These are phyloP conservation scores for Agonopterix arenella DNA, from an alignment of 2,888 invertebrate species.

Conservation along the genomic window DNA sequence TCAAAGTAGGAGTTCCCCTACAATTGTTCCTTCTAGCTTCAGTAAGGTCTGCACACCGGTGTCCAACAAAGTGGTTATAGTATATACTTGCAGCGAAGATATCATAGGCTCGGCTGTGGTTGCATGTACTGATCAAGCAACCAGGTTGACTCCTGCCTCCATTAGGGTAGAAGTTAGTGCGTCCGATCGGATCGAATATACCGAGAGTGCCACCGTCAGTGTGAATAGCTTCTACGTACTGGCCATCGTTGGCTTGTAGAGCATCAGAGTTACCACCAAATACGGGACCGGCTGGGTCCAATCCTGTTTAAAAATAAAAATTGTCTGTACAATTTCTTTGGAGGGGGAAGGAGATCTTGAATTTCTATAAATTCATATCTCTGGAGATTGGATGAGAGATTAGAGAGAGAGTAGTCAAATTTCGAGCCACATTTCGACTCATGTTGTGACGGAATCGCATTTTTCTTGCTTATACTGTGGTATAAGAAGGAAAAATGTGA, in stretches of 20 bases:
- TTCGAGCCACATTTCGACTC: too few species aligned
- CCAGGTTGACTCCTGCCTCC: conserved; percentile 43
- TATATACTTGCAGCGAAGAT: conserved; percentile 32
- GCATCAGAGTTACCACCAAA: conserved; percentile 21
- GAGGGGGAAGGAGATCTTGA: not conserved
- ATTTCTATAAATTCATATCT: too few species aligned
- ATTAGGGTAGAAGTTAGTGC: conserved; percentile 75
- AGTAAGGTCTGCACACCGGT: not conserved
- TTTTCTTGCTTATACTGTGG: too few species aligned
- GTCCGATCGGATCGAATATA: conserved; percentile 46
- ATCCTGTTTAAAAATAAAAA: conserved; percentile 15
- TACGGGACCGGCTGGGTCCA: conserved; percentile 36
- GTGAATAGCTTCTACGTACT: conserved; percentile 30
- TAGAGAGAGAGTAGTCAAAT: too few species aligned
- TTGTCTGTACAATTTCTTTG: too few species aligned
- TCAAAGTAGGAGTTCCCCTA: not conserved
- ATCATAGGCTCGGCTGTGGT: conserved; percentile 34
- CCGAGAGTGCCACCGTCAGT: conserved; percentile 47
- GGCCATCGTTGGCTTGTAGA: conserved; percentile 31
- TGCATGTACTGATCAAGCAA: conserved; percentile 23
- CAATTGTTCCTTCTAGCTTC: not conserved
- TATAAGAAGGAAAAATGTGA: too few species aligned
- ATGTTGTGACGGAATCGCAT: too few species aligned
- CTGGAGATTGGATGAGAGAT: too few species aligned
- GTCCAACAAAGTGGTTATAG: conserved; percentile 19